These are phyloP conservation scores for Hirundichthys speculiger DNA, from an alignment of 2,113 vertebrate species.

Conservation along the genomic window DNA sequence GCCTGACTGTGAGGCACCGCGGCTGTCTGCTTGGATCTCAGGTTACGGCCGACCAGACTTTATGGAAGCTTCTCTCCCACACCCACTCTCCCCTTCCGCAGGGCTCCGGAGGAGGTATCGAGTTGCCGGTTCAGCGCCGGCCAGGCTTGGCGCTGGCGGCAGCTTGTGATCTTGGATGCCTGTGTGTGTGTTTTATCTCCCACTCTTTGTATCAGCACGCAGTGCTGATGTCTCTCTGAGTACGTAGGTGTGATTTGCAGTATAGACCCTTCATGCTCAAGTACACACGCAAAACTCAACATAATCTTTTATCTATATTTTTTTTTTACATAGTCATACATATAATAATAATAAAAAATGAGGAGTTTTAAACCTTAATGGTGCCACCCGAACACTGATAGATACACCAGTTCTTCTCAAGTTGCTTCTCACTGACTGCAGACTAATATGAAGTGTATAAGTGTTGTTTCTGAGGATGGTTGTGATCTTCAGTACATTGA, in stretches of 20 bases:
- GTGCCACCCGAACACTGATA: no score
- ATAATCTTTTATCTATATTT: background rate
- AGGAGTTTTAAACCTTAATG: background rate
- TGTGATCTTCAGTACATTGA: background rate
- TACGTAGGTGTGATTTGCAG: conserved; percentile 78
- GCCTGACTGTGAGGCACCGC: conserved; percentile 72
- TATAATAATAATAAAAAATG: conserved; percentile 18
- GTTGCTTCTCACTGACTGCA: no score
- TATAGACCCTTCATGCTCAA: conserved; percentile 36
- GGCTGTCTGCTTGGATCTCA: conserved; percentile 76
- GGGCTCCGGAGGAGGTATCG: conserved; percentile 77
- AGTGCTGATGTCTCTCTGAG: conserved; percentile 70
- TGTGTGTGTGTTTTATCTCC: conserved; percentile 68
- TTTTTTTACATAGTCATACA: background rate
- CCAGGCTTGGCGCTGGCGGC: conserved; percentile 76
- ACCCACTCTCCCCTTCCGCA: conserved; percentile 72
- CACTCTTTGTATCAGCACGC: conserved; percentile 69
- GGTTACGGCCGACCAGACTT: conserved; percentile 77
- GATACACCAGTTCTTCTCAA: no score
- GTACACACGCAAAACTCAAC: conserved; percentile 17
- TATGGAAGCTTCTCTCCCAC: conserved; percentile 74
- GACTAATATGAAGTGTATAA: no score
- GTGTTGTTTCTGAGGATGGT: no score
- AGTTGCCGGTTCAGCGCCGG: conserved; percentile 76
- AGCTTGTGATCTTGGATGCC: conserved; percentile 74